These are phyloP conservation scores for Capreolus pygargus DNA, from an alignment of 2,113 vertebrate genomes.

Conservation along the genomic window DNA sequence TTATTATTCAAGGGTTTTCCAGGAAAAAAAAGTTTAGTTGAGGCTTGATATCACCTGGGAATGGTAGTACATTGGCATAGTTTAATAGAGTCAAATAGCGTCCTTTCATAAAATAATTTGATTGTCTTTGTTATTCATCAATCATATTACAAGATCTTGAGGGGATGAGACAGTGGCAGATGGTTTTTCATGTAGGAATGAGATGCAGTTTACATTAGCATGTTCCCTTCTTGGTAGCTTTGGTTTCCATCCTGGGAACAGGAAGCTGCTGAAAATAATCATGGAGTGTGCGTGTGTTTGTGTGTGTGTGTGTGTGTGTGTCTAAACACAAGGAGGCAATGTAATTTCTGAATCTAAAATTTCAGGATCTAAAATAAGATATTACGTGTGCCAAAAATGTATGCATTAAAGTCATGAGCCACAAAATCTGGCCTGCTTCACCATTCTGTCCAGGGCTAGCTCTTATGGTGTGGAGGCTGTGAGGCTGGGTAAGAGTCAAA, in stretches of 20 bases:
- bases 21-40: slow-evolving; percentile 5
- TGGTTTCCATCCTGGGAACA: neutral
- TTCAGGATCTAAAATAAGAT: neutral
- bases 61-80: neutral
- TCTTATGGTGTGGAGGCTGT: neutral
- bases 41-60: neutral
- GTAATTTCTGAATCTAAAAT: neutral
- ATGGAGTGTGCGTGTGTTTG: neutral
- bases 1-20: neutral
- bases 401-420: neutral
- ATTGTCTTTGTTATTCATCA: neutral
- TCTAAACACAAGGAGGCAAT: neutral
- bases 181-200: neutral
- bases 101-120: neutral
- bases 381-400: neutral
- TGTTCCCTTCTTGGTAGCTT: neutral
- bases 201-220: neutral
- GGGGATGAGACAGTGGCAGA: neutral
- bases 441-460: neutral
- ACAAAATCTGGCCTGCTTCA: neutral
- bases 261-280: neutral
- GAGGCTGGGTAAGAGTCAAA: neutral
- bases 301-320: neutral
- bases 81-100: neutral
- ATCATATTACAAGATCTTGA: neutral